Conservation (phyloP, 2,113 vertebrate genomes). For the Leucosticte australis region DNA sequence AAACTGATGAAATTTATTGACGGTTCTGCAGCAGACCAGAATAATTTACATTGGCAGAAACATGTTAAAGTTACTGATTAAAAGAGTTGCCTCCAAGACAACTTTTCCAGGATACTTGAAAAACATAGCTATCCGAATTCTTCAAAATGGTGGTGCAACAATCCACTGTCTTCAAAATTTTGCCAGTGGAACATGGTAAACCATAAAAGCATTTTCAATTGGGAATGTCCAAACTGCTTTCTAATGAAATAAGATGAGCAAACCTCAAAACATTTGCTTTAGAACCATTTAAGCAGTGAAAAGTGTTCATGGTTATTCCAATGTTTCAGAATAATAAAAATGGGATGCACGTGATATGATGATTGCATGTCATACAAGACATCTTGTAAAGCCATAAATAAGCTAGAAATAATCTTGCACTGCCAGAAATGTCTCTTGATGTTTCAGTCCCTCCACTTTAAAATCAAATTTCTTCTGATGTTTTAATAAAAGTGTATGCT, state of each 20-base stretch:
- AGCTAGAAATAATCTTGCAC: background rate
- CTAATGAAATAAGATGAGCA: background rate
- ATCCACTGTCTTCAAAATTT: background rate
- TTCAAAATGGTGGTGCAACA: background rate
- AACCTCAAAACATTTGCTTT: background rate
- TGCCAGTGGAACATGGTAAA: background rate
- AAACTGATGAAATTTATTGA: background rate
- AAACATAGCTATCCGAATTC: background rate
- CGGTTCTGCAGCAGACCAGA: background rate
- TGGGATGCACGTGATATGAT: background rate
- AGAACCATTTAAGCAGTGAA: background rate
- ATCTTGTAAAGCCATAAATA: background rate
- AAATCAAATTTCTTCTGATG: slow-evolving; percentile 6
- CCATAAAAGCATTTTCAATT: background rate
- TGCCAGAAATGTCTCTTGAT: background rate
- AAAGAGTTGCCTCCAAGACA: background rate
- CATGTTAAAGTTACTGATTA: background rate
- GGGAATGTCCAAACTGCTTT: background rate
- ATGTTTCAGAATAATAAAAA: background rate
- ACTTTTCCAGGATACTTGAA: background rate
- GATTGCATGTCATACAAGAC: background rate
- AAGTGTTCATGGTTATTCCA: background rate
- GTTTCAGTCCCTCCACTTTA: background rate
- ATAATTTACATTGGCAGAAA: background rate
- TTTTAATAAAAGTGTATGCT: background rate